Percentiles rank a stretch among this genome's conserved stretches.
Conservation (phyloP, 2,113 vertebrate genomes). For the Heloderma charlesbogerti region DNA sequence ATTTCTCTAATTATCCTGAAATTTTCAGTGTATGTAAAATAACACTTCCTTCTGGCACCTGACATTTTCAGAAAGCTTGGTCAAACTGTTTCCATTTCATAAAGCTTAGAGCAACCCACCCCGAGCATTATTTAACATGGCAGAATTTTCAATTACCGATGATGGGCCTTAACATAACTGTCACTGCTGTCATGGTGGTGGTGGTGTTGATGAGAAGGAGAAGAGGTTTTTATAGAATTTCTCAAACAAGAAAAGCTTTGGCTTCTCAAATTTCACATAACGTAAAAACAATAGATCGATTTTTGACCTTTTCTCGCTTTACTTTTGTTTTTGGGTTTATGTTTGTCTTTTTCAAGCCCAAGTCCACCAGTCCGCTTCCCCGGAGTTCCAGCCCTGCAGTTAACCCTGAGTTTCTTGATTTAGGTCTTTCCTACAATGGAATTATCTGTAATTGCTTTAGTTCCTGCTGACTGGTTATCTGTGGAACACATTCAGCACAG, state of each 20-base stretch:
- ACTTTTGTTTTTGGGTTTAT: not conserved
- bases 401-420: conserved; percentile 66
- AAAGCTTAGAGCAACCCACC: too few relatives aligned
- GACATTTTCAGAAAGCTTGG: too few relatives aligned
- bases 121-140: too few relatives aligned
- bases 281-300: not conserved
- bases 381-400: conserved; percentile 52
- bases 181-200: too few relatives aligned
- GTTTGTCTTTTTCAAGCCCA: conserved; percentile 6
- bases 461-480: conserved; percentile 70
- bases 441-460: conserved; percentile 70
- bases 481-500: conserved; percentile 71
- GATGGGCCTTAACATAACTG: too few relatives aligned
- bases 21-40: too few relatives aligned
- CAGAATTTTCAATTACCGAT: too few relatives aligned
- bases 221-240: not conserved
- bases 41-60: too few relatives aligned
- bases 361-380: conserved; percentile 52
- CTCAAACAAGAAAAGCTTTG: not conserved
- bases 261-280: conserved; percentile 21
- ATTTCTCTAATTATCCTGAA: too few relatives aligned
- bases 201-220: not conserved
- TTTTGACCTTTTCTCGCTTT: conserved; percentile 15
- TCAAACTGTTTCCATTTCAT: too few relatives aligned
- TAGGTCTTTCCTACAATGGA: conserved; percentile 58